Percentiles rank a stretch among this genome's conserved stretches.
These are phyloP conservation scores for Auanema sp. DNA, from an alignment of 2,888 invertebrate species.

Conservation along the genomic window DNA sequence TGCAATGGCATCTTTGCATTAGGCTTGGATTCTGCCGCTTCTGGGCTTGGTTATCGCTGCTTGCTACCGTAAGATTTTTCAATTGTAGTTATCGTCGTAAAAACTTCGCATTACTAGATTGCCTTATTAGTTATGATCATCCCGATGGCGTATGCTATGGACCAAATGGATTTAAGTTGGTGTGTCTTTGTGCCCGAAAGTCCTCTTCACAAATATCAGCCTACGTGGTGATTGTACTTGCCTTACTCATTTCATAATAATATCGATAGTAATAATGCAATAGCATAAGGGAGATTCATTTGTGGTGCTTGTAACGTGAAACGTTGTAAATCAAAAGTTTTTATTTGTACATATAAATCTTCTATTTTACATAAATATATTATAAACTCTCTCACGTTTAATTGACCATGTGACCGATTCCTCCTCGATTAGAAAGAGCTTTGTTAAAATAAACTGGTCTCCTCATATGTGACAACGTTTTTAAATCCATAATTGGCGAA, in stretches of 20 bases:
- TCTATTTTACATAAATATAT: too few relatives aligned
- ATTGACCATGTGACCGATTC: slow-evolving; percentile 18
- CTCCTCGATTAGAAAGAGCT: slow-evolving; percentile 23
- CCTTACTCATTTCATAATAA: neutral
- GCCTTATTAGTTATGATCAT: slow-evolving; percentile 42
- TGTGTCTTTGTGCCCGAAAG: slow-evolving; percentile 42
- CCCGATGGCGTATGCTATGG: slow-evolving; percentile 54
- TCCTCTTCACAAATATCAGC: slow-evolving; percentile 40
- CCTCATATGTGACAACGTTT: slow-evolving; percentile 21
- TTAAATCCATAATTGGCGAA: slow-evolving; percentile 25
- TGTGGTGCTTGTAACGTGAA: too few relatives aligned
- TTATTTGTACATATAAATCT: too few relatives aligned
- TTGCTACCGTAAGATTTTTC: slow-evolving; percentile 13
- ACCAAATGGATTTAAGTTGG: slow-evolving; percentile 58
- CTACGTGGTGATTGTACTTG: slow-evolving; percentile 33
- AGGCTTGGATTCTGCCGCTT: slow-evolving; percentile 40
- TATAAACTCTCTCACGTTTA: neutral
- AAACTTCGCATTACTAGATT: slow-evolving; percentile 20
- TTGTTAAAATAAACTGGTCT: slow-evolving; percentile 29
- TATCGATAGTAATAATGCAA: neutral
- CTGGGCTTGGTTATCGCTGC: slow-evolving; percentile 34
- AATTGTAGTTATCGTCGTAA: neutral
- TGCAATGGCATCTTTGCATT: slow-evolving; percentile 60
- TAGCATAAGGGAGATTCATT: too few relatives aligned
- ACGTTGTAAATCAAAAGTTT: too few relatives aligned